Base-by-base conservation (phyloP, 1,140 invertebrate genomes). In the Monomorium pharaonis region DNA sequence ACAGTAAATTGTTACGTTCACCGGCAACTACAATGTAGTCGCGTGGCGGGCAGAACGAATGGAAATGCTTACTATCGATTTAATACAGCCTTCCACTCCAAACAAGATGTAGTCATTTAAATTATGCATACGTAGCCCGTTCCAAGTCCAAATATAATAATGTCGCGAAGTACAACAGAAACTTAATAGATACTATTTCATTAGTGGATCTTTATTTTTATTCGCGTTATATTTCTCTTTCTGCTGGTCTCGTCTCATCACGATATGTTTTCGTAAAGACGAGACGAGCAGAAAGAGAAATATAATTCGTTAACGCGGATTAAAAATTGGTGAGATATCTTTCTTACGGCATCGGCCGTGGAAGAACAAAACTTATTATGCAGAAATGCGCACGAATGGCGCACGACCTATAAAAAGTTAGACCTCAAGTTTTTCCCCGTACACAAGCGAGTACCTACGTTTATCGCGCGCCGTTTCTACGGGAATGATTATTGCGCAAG, bases 321-420 rank as follows among this genome's bases (percentile, higher is more conserved):
- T 42, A 78, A 62, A 78, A 16, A 67, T 62, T n/a, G 24, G n/a
- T 27, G 24, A 12, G 2, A 63, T 62, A 63, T 4, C 7, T 33
- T 65, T n/a, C 21, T n/a, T 42, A 24, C 42, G 30, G 7, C n/a
- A 78, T 33, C 27, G 74, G 33, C 16, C 6, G 33, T 24, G 33
- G 37, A 18, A 44, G 56, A 62, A 77, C 42, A 62, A 47, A 77
- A 44, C 10, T 62, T 63, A 14, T 58, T 78, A 67, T 54, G 33
- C n/a, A 67, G 44, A n/a, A 78, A 78, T 51, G 44, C 62, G n/a
- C 12, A 42, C 9, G n/a, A 65, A 65, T 21, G 10, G 1, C 9
- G 30, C 60, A 65, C 60, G 44, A 51, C 44, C 30, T 67, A 78
- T 78, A 78, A 78, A 78, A 78, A 78, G 44, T 78, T 78, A 21